These are phyloP conservation scores for Torymus tubicola DNA, from an alignment of 2,888 invertebrate species.

Conservation along the genomic window DNA sequence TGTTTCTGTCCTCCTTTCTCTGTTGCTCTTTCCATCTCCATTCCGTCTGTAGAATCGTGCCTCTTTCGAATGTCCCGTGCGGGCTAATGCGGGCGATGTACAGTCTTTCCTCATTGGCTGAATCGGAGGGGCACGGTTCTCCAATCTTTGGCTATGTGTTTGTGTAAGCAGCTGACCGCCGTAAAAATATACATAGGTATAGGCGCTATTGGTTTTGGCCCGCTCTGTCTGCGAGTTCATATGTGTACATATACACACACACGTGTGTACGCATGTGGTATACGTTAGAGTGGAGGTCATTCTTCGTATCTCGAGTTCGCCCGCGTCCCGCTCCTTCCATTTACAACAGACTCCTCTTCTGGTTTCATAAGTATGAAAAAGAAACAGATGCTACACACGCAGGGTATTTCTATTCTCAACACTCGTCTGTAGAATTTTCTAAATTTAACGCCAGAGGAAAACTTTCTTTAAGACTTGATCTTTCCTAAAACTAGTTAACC, in stretches of 20 bases:
- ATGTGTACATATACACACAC: neutral
- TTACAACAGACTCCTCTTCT: neutral
- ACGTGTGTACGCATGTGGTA: neutral
- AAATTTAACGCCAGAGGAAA: too few species aligned
- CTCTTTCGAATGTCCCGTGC: too few species aligned
- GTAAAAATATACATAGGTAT: slow-evolving; percentile 9
- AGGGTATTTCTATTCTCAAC: neutral
- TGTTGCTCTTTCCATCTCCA: too few species aligned
- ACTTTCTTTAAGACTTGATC: too few species aligned
- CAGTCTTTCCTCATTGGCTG: slow-evolving; percentile 42
- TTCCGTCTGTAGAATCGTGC: too few species aligned
- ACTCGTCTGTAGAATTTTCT: too few species aligned
- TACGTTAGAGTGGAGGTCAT: too few species aligned
- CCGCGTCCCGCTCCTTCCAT: neutral
- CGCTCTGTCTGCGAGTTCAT: too few species aligned
- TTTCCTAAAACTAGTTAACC: too few species aligned
- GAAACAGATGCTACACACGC: neutral
- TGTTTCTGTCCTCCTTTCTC: too few species aligned
- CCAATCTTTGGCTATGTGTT: neutral
- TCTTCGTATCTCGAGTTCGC: neutral
- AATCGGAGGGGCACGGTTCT: slow-evolving; percentile 42
- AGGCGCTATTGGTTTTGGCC: too few species aligned
- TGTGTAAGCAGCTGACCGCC: slow-evolving; percentile 5
- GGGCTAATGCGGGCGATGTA: neutral
- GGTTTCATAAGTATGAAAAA: neutral